Evolutionary conservation across 2,888 invertebrate genomes (phyloP).

Genomic region (Drosophila acutilabella): DNA sequence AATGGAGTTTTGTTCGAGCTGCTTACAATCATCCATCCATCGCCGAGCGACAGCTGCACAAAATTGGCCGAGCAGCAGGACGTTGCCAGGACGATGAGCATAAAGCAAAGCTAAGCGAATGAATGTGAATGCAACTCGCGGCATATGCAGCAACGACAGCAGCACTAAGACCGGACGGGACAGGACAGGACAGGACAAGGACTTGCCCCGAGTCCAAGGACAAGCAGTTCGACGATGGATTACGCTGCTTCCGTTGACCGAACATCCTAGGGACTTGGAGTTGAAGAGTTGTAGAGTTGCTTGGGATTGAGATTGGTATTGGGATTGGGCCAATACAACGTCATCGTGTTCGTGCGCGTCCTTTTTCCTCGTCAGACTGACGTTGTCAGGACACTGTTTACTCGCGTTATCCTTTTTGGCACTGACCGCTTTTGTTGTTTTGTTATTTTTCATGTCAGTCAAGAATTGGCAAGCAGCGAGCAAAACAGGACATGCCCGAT

Average conservation of each 20-base stretch:
- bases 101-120: slow-evolving; percentile 22
- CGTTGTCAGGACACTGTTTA: slow-evolving; percentile 60
- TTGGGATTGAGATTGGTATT: background rate
- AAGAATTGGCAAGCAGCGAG: slow-evolving; percentile 75
- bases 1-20: slow-evolving; percentile 34
- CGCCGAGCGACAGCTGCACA: slow-evolving; percentile 60
- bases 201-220: slow-evolving; percentile 49
- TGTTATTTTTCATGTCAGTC: slow-evolving; percentile 81
- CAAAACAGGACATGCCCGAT: slow-evolving; percentile 70
- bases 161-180: slow-evolving; percentile 15
- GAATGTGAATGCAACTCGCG: slow-evolving; percentile 53
- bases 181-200: slow-evolving; percentile 7
- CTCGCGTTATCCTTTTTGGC: slow-evolving; percentile 71
- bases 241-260: slow-evolving; percentile 61
- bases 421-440: slow-evolving; percentile 76
- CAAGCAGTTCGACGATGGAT: slow-evolving; percentile 74
- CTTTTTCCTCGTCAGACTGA: slow-evolving; percentile 29
- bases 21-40: slow-evolving; percentile 51
- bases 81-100: slow-evolving; percentile 2
- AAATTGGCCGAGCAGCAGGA: slow-evolving; percentile 44
- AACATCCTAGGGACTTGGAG: slow-evolving; percentile 9
- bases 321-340: slow-evolving; percentile 44
- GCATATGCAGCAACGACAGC: slow-evolving; percentile 56
- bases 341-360: slow-evolving; percentile 38
- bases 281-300: background rate